Conservation (phyloP, 1,140 invertebrate genomes). For the Scaptomyza montana region DNA sequence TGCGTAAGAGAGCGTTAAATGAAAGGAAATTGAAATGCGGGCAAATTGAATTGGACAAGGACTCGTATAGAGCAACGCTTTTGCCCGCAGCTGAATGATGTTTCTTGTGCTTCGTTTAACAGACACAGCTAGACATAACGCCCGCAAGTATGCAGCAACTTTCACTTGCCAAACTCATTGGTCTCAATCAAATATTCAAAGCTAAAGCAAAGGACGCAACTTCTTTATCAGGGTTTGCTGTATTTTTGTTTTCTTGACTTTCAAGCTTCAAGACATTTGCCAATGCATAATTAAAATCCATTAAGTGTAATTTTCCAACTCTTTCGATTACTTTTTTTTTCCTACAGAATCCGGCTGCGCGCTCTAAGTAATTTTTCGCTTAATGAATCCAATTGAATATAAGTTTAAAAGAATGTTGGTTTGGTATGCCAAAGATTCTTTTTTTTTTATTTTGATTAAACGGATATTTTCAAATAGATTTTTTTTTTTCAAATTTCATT, state of each 20-base stretch:
- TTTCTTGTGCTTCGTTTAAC: constrained; percentile 74
- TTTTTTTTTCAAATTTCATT: no score
- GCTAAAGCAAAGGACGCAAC: constrained; percentile 27
- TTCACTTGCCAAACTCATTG: constrained; percentile 64
- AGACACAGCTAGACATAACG: constrained; percentile 28
- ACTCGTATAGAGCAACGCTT: neutral
- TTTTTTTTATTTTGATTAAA: no score
- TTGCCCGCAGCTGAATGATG: constrained; percentile 19
- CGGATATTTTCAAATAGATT: no score
- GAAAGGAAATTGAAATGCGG: constrained; percentile 79
- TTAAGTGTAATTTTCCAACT: constrained; percentile 72
- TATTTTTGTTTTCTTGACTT: constrained; percentile 41
- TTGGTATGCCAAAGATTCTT: neutral
- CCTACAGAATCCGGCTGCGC: constrained; percentile 4
- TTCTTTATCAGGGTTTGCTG: neutral
- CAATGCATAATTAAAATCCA: constrained; percentile 81
- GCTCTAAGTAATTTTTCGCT: constrained; percentile 24
- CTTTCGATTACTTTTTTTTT: constrained; percentile 45
- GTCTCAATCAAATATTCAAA: constrained; percentile 75
- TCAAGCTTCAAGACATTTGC: constrained; percentile 34
- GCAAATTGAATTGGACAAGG: constrained; percentile 69
- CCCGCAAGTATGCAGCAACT: constrained; percentile 74
- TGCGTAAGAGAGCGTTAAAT: constrained; percentile 76
- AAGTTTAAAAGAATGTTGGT: neutral
- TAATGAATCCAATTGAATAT: constrained; percentile 28